Conservation (phyloP, 2,797 vertebrate species). For the Philypnodon macrostomus region DNA sequence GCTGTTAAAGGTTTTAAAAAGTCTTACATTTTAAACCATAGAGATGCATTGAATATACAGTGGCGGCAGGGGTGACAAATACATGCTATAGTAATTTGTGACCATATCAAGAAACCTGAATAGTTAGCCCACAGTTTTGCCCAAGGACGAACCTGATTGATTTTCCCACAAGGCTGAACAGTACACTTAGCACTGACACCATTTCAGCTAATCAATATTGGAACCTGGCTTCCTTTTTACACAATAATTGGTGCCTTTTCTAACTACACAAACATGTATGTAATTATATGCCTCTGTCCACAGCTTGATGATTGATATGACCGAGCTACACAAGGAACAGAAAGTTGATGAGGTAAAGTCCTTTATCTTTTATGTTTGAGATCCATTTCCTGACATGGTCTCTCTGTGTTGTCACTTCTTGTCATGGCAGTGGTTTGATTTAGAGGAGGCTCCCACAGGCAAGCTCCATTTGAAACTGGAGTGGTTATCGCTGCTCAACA, state of each 20-base stretch:
- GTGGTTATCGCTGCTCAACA: constrained; percentile 89
- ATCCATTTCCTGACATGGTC: not conserved
- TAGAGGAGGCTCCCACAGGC: constrained; percentile 90
- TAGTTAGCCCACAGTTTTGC: constrained; percentile 6
- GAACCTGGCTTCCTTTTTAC: constrained; percentile 12
- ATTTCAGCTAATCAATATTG: constrained; percentile 39
- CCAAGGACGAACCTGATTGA: constrained; percentile 26
- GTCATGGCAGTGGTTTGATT: constrained; percentile 88
- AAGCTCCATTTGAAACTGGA: constrained; percentile 94
- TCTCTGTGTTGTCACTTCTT: not conserved
- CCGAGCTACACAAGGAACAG: constrained; percentile 90
- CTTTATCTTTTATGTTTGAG: not conserved
- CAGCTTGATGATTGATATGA: constrained; percentile 94
- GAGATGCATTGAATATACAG: no score
- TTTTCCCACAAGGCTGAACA: constrained; percentile 33
- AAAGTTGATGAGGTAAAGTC: constrained; percentile 90
- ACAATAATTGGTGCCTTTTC: constrained; percentile 22
- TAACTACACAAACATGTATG: constrained; percentile 11
- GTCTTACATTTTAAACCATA: no score
- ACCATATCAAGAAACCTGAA: constrained; percentile 4
- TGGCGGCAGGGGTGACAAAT: not conserved
- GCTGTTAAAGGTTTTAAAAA: no score
- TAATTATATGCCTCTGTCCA: constrained; percentile 37
- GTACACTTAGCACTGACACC: constrained; percentile 13
- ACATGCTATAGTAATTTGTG: not conserved